These are phyloP conservation scores for Spongia lamella DNA, from an alignment of 37 sponge, comb jelly and placozoan genomes.

Conservation along the genomic window DNA sequence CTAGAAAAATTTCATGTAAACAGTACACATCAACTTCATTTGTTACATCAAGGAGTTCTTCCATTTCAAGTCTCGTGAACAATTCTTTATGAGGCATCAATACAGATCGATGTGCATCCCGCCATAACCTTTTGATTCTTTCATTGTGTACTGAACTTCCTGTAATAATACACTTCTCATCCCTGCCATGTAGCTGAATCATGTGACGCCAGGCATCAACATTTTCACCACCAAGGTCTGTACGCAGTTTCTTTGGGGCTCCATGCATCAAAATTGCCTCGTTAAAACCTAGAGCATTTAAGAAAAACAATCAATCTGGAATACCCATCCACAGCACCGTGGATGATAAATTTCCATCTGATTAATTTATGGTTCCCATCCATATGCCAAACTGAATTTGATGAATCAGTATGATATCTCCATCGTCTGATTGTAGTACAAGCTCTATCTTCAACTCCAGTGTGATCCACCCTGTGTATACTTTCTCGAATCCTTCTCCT, in stretches of 20 bases:
- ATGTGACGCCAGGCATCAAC: constrained; percentile 11
- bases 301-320: neutral
- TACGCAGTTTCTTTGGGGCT: constrained; percentile 10
- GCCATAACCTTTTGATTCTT: constrained; percentile 20
- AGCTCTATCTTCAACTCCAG: neutral
- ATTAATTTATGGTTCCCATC: no score
- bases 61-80: neutral
- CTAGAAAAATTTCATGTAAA: constrained; percentile 1
- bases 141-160: constrained; percentile 31
- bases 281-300: neutral
- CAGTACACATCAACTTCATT: constrained; percentile 38
- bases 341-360: constrained; percentile 1
- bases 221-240: constrained; percentile 25
- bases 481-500: constrained; percentile 6
- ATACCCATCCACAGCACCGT: constrained; percentile 13
- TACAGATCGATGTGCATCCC: constrained; percentile 25
- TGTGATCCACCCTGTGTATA: constrained; percentile 21
- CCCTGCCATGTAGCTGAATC: neutral
- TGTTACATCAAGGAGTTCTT: neutral
- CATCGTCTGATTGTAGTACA: constrained; percentile 2
- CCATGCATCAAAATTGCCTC: neutral
- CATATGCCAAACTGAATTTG: constrained; percentile 29
- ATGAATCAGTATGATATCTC: neutral
- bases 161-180: constrained; percentile 4
- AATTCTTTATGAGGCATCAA: neutral